Conservation (phyloP, 1,140 invertebrate genomes). For the Bombus soroeensis region DNA sequence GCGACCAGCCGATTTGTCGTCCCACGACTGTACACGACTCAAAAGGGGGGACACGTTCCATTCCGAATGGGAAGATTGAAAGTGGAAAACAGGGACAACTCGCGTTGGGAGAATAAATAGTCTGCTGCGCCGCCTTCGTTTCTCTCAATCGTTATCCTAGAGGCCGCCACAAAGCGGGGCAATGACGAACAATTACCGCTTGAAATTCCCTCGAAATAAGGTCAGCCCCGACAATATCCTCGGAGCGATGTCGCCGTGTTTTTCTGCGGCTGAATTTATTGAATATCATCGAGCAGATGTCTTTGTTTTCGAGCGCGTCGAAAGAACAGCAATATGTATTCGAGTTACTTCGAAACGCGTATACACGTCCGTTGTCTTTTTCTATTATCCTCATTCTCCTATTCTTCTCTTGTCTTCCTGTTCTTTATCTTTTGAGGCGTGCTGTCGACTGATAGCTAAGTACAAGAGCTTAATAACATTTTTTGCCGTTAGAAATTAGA, state of each 20-base stretch:
- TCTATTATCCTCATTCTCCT: no score
- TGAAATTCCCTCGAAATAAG: slow-evolving; percentile 60
- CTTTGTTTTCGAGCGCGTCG: slow-evolving; percentile 19
- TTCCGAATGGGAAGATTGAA: slow-evolving; percentile 44
- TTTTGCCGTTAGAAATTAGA: not conserved
- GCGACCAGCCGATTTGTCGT: slow-evolving; percentile 1
- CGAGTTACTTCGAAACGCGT: not conserved
- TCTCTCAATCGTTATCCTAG: slow-evolving; percentile 38
- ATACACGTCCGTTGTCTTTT: not conserved
- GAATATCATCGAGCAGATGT: slow-evolving; percentile 32
- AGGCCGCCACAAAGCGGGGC: slow-evolving; percentile 14
- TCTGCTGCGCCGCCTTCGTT: slow-evolving; percentile 23
- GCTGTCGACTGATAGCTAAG: not conserved
- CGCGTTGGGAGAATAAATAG: slow-evolving; percentile 40
- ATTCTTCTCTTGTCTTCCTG: not conserved
- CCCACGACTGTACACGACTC: slow-evolving; percentile 17
- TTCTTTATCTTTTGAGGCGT: not conserved
- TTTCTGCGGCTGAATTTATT: slow-evolving; percentile 42
- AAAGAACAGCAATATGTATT: slow-evolving; percentile 13
- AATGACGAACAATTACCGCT: slow-evolving; percentile 58
- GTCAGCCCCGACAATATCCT: slow-evolving; percentile 59
- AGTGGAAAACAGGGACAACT: slow-evolving; percentile 55
- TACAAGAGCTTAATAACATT: slow-evolving; percentile 6
- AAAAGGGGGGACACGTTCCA: slow-evolving; percentile 37
- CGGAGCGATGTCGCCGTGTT: slow-evolving; percentile 20